Evolutionary conservation across 1,140 invertebrate genomes (phyloP), one percentile per base, ranked within the genome.

Genomic region (Drosophila ananassae): DNA sequence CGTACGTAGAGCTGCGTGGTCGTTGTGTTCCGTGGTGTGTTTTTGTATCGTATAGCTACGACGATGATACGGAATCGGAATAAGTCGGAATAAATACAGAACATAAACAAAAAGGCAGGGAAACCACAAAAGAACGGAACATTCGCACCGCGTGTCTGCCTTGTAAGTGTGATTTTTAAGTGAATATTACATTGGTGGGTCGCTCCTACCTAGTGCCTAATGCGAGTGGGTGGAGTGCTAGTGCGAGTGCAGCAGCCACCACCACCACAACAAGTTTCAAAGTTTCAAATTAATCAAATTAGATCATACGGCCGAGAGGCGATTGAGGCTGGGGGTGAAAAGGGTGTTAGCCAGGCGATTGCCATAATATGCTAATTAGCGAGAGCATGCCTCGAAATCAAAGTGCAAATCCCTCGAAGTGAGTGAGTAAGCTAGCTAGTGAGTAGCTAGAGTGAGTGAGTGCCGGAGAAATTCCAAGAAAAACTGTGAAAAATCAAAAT

Each of bases 31-130:
- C 34, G 34, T 10, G 34, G 9, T 37, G 34, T 37, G 34, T n/a
- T 17, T 17, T 17, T 37, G 9, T 28, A 28, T 28, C 25, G 25
- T 28, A 6, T 28, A 6, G 25, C 25, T 28, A 28, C 25, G 25
- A 37, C 10, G 12, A n/a, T 10, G 12, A 37, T 37, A 3, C 63
- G 69, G 78, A 46, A 7, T 8, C 60, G 62, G 48, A 73, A 79
- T 73, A 66, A 58, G 50, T 69, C 69, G 63, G 48, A 74, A 79
- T 74, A 67, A 75, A 83, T 71, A 69, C 51, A 30, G 60, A 84
- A 89, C 57, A 85, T 89, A 87, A 87, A 87, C 75, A 87, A 82
- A 82, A 85, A 78, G 66, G 82, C 81, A 62, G 72, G 78, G 62
- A 81, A 75, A 75, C 53, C 67, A 81, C 78, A 69, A 78, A 64